These are phyloP conservation scores for Cybosia mesomella DNA, from an alignment of 2,888 invertebrate genomes.

Conservation along the genomic window DNA sequence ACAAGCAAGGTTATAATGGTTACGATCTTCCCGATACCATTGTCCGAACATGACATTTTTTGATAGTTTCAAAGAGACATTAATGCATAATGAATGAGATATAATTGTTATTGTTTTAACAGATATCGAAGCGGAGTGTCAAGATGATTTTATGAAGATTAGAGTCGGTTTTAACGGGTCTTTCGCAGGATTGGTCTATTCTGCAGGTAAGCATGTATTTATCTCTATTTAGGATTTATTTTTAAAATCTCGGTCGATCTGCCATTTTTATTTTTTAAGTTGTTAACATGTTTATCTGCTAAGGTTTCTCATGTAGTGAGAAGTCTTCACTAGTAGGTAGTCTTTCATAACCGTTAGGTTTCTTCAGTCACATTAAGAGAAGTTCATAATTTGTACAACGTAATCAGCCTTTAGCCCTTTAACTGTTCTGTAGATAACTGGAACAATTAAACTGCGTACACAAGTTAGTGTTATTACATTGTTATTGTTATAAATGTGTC, in stretches of 20 bases:
- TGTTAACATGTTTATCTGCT: not conserved
- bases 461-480: slow-evolving; percentile 53
- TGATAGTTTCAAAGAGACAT: slow-evolving; percentile 17
- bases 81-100: slow-evolving; percentile 7
- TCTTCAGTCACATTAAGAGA: slow-evolving; percentile 8
- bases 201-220: slow-evolving; percentile 89
- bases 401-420: slow-evolving; percentile 7
- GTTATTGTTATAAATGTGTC: slow-evolving; percentile 51
- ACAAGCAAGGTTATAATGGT: slow-evolving; percentile 48
- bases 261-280: not conserved
- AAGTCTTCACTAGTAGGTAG: slow-evolving; percentile 5
- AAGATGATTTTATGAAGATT: slow-evolving; percentile 98
- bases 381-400: slow-evolving; percentile 3
- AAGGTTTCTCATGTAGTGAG: slow-evolving; percentile 1
- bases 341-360: not conserved
- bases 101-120: slow-evolving; percentile 59
- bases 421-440: slow-evolving; percentile 32
- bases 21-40: slow-evolving; percentile 37
- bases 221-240: not conserved
- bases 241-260: not conserved
- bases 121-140: slow-evolving; percentile 98
- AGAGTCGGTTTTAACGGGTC: slow-evolving; percentile 97
- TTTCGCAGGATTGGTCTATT: slow-evolving; percentile 95
- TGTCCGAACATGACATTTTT: slow-evolving; percentile 28
- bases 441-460: slow-evolving; percentile 49